These are phyloP conservation scores for Rhinella marina DNA, from an alignment of 2,797 vertebrate genomes.

Conservation along the genomic window DNA sequence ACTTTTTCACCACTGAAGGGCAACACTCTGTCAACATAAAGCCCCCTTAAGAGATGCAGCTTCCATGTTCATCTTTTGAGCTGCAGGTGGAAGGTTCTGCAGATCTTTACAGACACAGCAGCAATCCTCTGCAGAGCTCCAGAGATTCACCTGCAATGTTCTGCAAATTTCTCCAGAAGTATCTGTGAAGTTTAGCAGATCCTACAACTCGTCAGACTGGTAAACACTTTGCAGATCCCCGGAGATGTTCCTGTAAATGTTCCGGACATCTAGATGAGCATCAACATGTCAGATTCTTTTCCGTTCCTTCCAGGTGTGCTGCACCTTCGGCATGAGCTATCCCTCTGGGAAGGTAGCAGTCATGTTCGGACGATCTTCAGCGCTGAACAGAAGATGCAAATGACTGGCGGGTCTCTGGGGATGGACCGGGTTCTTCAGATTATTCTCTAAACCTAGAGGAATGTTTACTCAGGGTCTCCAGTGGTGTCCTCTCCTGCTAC, in stretches of 20 bases:
- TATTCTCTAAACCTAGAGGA: background rate
- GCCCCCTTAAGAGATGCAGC: background rate
- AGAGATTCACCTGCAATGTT: background rate
- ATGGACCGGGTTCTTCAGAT: background rate
- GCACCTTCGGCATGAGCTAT: background rate
- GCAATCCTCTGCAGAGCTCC: background rate
- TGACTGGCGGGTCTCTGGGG: background rate
- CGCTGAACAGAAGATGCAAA: constrained; percentile 12
- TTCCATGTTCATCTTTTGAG: background rate
- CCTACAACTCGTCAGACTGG: background rate
- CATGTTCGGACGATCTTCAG: background rate
- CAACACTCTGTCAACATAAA: too few relatives aligned
- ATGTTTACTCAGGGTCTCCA: background rate
- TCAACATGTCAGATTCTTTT: background rate
- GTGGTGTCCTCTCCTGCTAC: background rate
- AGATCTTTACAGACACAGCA: background rate
- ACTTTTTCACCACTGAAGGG: too few relatives aligned
- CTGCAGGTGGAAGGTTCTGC: background rate
- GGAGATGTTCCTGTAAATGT: background rate
- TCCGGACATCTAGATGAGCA: constrained; percentile 1
- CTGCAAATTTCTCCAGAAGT: background rate
- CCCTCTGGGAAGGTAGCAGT: background rate
- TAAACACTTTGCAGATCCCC: background rate
- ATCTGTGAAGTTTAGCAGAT: constrained; percentile 1
- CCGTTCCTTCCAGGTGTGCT: background rate